Evolutionary conservation across 2,113 vertebrate genomes (phyloP).

Genomic region (Grus americana): DNA sequence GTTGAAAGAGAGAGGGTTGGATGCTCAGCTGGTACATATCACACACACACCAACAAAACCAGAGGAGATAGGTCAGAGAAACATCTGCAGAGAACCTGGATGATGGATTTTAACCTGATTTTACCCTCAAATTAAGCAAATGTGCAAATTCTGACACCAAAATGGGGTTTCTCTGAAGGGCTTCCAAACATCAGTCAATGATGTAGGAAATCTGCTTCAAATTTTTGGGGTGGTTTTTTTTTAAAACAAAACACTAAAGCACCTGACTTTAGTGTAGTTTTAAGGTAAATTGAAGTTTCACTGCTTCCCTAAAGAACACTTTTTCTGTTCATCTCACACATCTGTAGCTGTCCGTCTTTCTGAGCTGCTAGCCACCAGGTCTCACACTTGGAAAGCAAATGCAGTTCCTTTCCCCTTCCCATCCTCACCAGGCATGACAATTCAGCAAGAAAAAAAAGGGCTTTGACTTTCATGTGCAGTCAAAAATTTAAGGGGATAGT

Average conservation of each 20-base stretch:
- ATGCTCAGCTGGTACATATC: background rate
- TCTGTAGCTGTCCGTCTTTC: background rate
- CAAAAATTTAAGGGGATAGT: background rate
- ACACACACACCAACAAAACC: background rate
- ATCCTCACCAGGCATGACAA: background rate
- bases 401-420: background rate
- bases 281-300: background rate
- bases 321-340: background rate
- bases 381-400: background rate
- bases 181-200: background rate
- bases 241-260: background rate
- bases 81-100: slow-evolving; percentile 26
- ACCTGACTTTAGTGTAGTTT: background rate
- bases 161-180: background rate
- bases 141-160: slow-evolving; percentile 18
- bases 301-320: background rate
- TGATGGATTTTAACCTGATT: background rate
- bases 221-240: background rate
- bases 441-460: background rate
- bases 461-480: background rate
- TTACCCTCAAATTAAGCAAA: slow-evolving; percentile 17
- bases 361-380: background rate
- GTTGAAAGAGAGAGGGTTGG: background rate
- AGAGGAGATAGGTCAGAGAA: background rate
- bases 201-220: background rate